Evolutionary conservation across 2,113 vertebrate species (phyloP).

Genomic region (Gila orcuttii): DNA sequence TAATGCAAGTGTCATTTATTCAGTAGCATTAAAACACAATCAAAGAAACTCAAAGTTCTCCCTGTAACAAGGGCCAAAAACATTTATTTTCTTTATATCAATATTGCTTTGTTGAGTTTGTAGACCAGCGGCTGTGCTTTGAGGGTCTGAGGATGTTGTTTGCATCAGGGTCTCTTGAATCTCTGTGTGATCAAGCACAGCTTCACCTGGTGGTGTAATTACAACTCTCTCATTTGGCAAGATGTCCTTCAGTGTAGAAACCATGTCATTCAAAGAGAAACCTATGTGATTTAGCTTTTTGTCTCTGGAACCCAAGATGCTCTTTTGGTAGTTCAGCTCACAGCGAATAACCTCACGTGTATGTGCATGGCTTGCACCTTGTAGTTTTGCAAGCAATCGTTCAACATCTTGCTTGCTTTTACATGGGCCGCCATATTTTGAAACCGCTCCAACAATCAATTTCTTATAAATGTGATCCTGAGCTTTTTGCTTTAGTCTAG

Average conservation of each 20-base stretch:
- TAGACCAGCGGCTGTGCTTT: background rate
- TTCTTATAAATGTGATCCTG: constrained; percentile 61
- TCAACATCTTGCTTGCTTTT: constrained; percentile 73
- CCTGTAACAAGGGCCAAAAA: constrained; percentile 11
- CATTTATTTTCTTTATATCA: constrained; percentile 20
- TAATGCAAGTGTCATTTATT: background rate
- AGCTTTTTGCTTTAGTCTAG: constrained; percentile 8
- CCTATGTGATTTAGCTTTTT: constrained; percentile 54
- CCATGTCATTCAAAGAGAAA: constrained; percentile 60
- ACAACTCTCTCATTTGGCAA: constrained; percentile 58
- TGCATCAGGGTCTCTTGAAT: background rate
- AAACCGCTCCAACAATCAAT: constrained; percentile 64
- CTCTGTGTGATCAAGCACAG: background rate
- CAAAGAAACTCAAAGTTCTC: constrained; percentile 36
- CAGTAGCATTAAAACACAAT: background rate
- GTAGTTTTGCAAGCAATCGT: constrained; percentile 67
- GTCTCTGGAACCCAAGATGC: constrained; percentile 67
- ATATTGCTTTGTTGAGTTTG: constrained; percentile 7
- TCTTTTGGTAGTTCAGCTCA: constrained; percentile 75
- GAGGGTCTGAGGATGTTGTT: background rate
- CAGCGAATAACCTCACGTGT: constrained; percentile 70
- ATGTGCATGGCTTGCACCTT: constrained; percentile 59
- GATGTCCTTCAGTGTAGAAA: constrained; percentile 67
- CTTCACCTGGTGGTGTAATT: background rate
- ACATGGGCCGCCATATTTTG: constrained; percentile 73